Evolutionary conservation across 2,797 vertebrate species (phyloP).

Genomic region (Gymnocypris eckloni): DNA sequence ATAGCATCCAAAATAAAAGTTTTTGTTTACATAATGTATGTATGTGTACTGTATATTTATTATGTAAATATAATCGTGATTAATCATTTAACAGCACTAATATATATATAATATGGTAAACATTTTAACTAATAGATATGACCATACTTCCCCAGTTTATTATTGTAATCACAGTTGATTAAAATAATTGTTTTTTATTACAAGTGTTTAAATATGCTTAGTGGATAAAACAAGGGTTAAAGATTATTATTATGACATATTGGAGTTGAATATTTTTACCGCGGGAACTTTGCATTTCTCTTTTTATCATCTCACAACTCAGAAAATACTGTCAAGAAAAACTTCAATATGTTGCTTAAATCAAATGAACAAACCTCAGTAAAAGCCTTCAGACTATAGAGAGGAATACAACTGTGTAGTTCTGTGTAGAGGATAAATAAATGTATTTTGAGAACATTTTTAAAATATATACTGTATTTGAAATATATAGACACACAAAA

Average conservation of each 20-base stretch:
- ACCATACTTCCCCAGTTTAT: background rate
- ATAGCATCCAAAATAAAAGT: no score
- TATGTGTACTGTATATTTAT: no score
- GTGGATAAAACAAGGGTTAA: background rate
- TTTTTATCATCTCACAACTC: background rate
- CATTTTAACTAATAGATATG: background rate
- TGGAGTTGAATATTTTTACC: background rate
- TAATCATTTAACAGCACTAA: no score
- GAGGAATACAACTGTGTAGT: no score
- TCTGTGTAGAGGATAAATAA: no score
- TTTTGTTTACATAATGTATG: no score
- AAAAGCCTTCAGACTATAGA: no score
- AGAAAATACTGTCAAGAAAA: background rate
- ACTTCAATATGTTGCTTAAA: no score
- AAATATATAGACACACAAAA: no score
- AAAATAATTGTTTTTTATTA: background rate
- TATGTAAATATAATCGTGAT: no score
- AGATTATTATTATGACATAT: background rate
- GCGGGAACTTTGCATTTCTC: background rate
- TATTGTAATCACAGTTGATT: background rate
- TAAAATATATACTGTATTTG: background rate
- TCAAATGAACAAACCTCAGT: no score
- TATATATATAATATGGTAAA: background rate
- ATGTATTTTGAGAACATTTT: no score
- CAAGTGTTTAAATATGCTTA: background rate